Conservation (phyloP, 64 coral and sea anemone species). For the Astreopora myriophthalma region DNA sequence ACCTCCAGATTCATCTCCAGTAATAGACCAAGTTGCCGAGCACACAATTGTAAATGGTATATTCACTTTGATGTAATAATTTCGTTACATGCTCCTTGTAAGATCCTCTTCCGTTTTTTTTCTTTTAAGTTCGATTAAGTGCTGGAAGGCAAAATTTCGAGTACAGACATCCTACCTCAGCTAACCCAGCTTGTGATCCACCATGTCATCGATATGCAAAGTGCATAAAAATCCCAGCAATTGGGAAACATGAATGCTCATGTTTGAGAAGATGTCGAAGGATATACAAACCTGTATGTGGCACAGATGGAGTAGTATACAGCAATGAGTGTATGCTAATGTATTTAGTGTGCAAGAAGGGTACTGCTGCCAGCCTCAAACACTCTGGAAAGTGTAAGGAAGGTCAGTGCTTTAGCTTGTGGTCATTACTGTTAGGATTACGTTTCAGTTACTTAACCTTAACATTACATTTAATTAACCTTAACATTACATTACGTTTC, state of each 20-base stretch:
- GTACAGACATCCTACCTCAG: neutral
- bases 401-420: neutral
- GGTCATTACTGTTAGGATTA: too few species aligned
- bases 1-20: too few species aligned
- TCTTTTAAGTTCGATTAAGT: neutral
- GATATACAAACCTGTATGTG: conserved; percentile 12
- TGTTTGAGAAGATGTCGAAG: neutral
- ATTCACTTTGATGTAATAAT: too few species aligned
- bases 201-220: conserved; percentile 16
- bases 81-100: too few species aligned
- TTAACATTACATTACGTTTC: too few species aligned
- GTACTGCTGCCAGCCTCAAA: neutral
- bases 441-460: too few species aligned
- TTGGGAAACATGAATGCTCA: neutral
- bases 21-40: too few species aligned
- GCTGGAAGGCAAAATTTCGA: neutral
- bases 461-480: too few species aligned
- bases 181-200: neutral
- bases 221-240: neutral
- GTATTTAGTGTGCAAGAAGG: neutral
- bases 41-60: too few species aligned
- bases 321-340: conserved; percentile 26
- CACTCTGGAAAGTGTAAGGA: conserved; percentile 8
- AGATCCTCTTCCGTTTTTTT: too few species aligned
- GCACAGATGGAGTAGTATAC: conserved; percentile 43